phyloP scores from a whole-genome alignment of 2,113 vertebrate genomes.

The Hyperoodon ampullatus region DNA sequence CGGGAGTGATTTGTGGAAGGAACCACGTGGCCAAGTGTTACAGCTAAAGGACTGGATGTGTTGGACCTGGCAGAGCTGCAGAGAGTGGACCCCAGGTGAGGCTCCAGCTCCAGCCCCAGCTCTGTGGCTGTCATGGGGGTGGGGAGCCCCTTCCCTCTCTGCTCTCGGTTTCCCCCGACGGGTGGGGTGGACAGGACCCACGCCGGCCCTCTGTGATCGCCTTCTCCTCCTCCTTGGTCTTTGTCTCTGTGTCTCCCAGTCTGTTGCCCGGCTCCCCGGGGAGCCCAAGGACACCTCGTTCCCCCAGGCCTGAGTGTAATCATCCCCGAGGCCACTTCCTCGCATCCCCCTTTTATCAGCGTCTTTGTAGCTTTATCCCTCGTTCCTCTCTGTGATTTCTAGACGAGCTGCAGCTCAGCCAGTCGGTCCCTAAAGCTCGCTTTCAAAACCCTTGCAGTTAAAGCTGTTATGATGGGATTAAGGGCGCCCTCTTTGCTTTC shows the following conservation, averaged over 20 bases:
- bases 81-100: neutral
- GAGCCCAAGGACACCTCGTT: neutral
- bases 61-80: neutral
- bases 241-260: neutral
- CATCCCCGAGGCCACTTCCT: neutral
- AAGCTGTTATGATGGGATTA: conserved; percentile 59
- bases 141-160: too few species aligned
- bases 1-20: neutral
- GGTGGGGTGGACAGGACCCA: accelerated
- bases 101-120: neutral
- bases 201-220: neutral
- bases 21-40: accelerated
- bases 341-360: neutral
- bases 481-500: conserved; percentile 43
- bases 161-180: neutral
- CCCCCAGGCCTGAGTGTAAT: neutral
- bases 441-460: conserved; percentile 22
- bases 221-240: neutral
- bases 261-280: neutral
- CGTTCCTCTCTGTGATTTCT: conserved; percentile 45
- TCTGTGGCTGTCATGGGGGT: too few species aligned
- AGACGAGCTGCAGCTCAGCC: neutral
- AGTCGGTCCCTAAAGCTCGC: conserved; percentile 57
- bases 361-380: neutral
- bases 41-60: accelerated